These are phyloP conservation scores for Strigops habroptila DNA, from an alignment of 2,113 vertebrate genomes.

Conservation along the genomic window DNA sequence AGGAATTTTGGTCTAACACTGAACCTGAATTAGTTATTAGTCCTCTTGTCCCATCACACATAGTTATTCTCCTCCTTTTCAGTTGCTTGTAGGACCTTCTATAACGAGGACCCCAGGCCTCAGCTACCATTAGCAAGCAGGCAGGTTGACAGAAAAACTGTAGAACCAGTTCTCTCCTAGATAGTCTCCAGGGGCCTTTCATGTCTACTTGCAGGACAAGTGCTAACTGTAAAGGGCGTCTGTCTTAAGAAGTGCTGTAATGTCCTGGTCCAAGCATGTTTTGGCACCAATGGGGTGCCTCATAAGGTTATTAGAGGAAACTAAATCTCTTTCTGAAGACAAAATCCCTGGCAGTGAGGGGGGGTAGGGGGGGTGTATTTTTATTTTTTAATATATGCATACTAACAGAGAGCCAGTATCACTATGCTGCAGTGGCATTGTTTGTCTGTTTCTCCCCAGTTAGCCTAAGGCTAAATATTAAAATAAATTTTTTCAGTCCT, in stretches of 20 bases:
- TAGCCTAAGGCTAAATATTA: neutral
- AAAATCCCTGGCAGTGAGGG: neutral
- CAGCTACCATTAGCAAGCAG: neutral
- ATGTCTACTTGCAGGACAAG: neutral
- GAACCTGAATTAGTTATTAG: neutral
- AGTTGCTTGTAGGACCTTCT: neutral
- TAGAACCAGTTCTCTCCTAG: neutral
- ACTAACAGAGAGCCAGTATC: neutral
- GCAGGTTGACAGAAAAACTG: neutral
- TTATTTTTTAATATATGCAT: neutral
- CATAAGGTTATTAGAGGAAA: neutral
- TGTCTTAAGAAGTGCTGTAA: neutral
- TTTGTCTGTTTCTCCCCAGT: neutral
- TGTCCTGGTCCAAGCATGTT: neutral
- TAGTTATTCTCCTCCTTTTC: neutral
- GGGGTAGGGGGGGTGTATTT: neutral
- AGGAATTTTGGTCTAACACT: neutral
- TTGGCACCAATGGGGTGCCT: neutral
- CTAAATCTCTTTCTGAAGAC: neutral
- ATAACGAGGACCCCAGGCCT: neutral
- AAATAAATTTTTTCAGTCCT: neutral
- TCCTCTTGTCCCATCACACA: neutral
- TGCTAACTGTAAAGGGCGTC: neutral
- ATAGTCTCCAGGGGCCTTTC: neutral
- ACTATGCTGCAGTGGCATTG: neutral